phyloP scores from a whole-genome alignment of 2,797 vertebrate genomes.

The Botia almorhae region DNA sequence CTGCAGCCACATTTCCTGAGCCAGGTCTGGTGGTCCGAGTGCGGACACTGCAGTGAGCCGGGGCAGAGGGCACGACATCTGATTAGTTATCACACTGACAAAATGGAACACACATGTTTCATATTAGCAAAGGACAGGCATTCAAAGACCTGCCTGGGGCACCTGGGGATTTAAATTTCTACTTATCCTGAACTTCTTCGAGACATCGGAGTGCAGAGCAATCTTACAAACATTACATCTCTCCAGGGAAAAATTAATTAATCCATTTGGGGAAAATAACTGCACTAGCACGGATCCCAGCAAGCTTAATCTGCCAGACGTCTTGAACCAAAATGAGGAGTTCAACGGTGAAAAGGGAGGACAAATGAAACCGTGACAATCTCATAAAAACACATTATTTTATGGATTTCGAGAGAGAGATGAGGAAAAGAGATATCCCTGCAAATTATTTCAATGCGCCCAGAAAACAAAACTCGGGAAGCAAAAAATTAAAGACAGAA shows the following conservation, averaged over 20 bases:
- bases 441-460: slow-evolving; percentile 55
- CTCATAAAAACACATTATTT: slow-evolving; percentile 52
- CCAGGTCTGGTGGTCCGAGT: slow-evolving; percentile 65
- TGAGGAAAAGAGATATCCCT: slow-evolving; percentile 38
- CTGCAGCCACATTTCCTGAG: slow-evolving; percentile 75
- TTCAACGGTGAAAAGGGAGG: slow-evolving; percentile 41
- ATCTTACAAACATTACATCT: slow-evolving; percentile 8
- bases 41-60: slow-evolving; percentile 67
- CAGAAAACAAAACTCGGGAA: slow-evolving; percentile 44
- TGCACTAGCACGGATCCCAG: slow-evolving; percentile 1
- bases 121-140: slow-evolving; percentile 26
- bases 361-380: slow-evolving; percentile 21
- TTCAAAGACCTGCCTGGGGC: background rate
- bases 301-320: slow-evolving; percentile 24
- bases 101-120: slow-evolving; percentile 48
- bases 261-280: slow-evolving; percentile 1
- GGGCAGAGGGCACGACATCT: slow-evolving; percentile 53
- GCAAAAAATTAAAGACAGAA: slow-evolving; percentile 35
- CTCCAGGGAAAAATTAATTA: slow-evolving; percentile 11
- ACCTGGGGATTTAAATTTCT: slow-evolving; percentile 20
- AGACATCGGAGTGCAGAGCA: background rate
- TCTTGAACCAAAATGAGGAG: slow-evolving; percentile 19
- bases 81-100: slow-evolving; percentile 54
- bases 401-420: slow-evolving; percentile 44
- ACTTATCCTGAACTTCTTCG: background rate